Base-by-base conservation (phyloP, 2,113 vertebrate species). In the Amblyopsis rosae region DNA sequence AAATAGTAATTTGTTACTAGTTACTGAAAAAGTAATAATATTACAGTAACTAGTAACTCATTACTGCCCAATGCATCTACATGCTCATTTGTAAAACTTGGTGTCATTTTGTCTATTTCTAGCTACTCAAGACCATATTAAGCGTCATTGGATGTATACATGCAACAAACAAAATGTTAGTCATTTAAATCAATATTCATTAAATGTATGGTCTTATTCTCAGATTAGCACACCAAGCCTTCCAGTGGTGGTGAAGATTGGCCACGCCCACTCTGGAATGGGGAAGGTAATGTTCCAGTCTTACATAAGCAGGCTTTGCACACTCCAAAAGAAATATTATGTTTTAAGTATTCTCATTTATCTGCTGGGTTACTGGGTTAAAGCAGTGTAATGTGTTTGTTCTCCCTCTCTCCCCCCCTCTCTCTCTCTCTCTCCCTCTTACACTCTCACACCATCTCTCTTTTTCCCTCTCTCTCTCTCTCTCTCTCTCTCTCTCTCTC, bases 261-360 rank as follows among this genome's bases (percentile, higher is more conserved):
- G 98, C 88, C 98, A 99, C 6, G 98, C 98, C 80, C 97, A 99
- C 85, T 96, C 96, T 6, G 97, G 98, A 87, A 98, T 99, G 98
- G 98, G 98, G 88, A 99, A 99, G 96, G 98, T 98, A 93, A 88
- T 1, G 6, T 53, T 71, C 11, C 10, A 54, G 16, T 54, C 53
- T 54, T 7, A 54, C n/a, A 17, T 41, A 41, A 5, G 7, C 35
- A 41, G 4, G 35, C 3, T 41, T 41, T 8, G 7, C 35, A 41
- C 35, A 6, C 6, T 41, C 35, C 35, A 41, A 6, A 41, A 6
- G 35, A 41, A 41, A 41, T 41, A 26, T 26, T 26, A 26, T 2
- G 2, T 26, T 19, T 19, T 19, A 19, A 19, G 19, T 41, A 5
- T 41, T 41, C 35, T 41, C 35, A 41, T 6, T 41, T 5, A 41